These are phyloP conservation scores for Amblyraja radiata DNA, from an alignment of 2,797 vertebrate species.

Conservation along the genomic window DNA sequence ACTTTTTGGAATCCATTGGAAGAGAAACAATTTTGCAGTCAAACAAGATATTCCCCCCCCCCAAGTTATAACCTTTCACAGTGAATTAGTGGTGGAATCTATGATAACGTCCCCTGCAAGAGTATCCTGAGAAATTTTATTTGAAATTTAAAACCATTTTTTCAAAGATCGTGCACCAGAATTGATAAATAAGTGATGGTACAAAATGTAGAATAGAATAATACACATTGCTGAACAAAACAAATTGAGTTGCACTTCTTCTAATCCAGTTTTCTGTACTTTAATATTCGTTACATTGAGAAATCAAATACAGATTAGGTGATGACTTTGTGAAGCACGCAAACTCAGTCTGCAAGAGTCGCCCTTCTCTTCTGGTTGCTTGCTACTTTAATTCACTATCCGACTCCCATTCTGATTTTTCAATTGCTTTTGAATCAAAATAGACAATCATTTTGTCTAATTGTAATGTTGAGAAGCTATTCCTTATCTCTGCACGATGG, in stretches of 20 bases:
- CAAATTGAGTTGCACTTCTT: background rate
- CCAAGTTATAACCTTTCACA: constrained; percentile 6
- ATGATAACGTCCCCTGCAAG: background rate
- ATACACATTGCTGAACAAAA: background rate
- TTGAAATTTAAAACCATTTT: background rate
- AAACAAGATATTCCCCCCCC: background rate
- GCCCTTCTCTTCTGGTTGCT: too few species aligned
- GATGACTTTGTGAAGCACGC: too few species aligned
- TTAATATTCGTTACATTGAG: too few species aligned
- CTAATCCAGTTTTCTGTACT: too few species aligned
- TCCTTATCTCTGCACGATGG: background rate
- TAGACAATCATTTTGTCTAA: background rate
- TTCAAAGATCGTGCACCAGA: background rate
- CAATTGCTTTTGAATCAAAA: too few species aligned
- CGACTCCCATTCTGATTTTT: too few species aligned
- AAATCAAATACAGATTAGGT: too few species aligned
- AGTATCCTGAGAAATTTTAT: background rate
- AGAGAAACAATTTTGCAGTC: background rate
- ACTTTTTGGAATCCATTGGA: background rate
- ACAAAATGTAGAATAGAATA: background rate
- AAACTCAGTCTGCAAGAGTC: too few species aligned
- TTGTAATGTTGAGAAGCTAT: background rate
- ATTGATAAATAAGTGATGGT: background rate
- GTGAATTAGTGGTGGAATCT: background rate
- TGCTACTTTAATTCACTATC: too few species aligned